A percentile compares a stretch with the other conserved stretches of the same genome.
These are phyloP conservation scores for Pararge aegeria DNA, from an alignment of 1,140 invertebrate genomes.

Conservation along the genomic window DNA sequence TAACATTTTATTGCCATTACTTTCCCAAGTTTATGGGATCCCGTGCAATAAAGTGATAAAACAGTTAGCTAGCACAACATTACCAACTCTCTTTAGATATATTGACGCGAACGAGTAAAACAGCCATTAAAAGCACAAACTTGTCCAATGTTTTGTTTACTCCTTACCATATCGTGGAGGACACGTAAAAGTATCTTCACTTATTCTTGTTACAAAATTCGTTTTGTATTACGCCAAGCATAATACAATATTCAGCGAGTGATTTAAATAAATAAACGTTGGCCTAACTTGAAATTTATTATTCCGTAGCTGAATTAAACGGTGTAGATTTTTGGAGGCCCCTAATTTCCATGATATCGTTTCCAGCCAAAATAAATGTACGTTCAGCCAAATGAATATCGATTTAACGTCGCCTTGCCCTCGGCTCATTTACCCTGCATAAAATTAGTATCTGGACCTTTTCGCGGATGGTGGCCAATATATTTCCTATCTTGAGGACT, in stretches of 20 bases:
- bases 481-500: slow-evolving; percentile 66
- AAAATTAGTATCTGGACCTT: slow-evolving; percentile 67
- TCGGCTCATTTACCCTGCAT: slow-evolving; percentile 66
- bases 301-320: slow-evolving; percentile 18
- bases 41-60: slow-evolving; percentile 78
- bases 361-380: slow-evolving; percentile 58
- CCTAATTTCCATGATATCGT: slow-evolving; percentile 58
- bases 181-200: background rate
- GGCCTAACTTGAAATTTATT: slow-evolving; percentile 7
- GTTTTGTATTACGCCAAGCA: background rate
- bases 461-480: slow-evolving; percentile 53
- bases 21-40: slow-evolving; percentile 67
- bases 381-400: slow-evolving; percentile 67
- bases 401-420: slow-evolving; percentile 47
- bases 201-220: background rate
- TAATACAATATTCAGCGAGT: background rate
- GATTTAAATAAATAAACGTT: slow-evolving; percentile 15
- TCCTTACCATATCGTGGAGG: slow-evolving; percentile 33
- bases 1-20: slow-evolving; percentile 62
- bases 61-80: slow-evolving; percentile 69
- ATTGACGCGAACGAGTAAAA: slow-evolving; percentile 72
- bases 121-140: slow-evolving; percentile 63
- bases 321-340: slow-evolving; percentile 24
- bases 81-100: slow-evolving; percentile 61
- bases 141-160: slow-evolving; percentile 62